phyloP scores from a whole-genome alignment of 2,113 vertebrate species.

The Pterocles burchelli region DNA sequence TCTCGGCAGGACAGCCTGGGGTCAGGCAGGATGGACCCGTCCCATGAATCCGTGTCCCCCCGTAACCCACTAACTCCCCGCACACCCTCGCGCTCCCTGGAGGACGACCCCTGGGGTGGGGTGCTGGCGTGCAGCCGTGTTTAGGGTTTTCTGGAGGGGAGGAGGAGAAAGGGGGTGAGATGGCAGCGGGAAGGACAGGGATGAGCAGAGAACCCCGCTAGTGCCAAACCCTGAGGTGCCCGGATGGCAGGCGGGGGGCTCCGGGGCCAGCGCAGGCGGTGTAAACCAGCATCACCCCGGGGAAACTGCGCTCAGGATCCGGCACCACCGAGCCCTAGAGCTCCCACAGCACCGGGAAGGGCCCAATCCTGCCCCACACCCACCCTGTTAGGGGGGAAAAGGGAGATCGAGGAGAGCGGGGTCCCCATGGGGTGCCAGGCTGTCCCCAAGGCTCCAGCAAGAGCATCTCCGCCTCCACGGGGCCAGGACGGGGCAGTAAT shows the following conservation, averaged over 20 bases:
- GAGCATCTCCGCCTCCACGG: neutral
- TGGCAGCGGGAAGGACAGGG: neutral
- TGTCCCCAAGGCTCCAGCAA: neutral
- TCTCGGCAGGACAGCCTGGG: neutral
- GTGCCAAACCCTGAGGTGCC: no score
- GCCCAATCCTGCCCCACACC: neutral
- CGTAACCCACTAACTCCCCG: constrained; percentile 23
- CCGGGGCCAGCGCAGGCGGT: neutral
- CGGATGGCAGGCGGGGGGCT: neutral
- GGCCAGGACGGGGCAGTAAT: constrained; percentile 24
- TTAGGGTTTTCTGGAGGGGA: neutral
- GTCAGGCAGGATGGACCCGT: constrained; percentile 3
- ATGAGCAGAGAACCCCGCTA: neutral
- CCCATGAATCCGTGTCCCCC: neutral
- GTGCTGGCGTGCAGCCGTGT: neutral
- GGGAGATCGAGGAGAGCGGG: neutral
- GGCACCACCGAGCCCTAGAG: neutral
- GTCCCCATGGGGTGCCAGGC: neutral
- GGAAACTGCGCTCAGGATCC: neutral
- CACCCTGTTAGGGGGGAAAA: neutral
- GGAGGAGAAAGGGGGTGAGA: neutral
- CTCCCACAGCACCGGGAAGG: neutral
- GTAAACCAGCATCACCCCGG: neutral
- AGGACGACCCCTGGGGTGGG: neutral
- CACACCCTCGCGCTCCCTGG: neutral